phyloP scores from a whole-genome alignment of 2,113 vertebrate species.

The Plotosus lineatus region DNA sequence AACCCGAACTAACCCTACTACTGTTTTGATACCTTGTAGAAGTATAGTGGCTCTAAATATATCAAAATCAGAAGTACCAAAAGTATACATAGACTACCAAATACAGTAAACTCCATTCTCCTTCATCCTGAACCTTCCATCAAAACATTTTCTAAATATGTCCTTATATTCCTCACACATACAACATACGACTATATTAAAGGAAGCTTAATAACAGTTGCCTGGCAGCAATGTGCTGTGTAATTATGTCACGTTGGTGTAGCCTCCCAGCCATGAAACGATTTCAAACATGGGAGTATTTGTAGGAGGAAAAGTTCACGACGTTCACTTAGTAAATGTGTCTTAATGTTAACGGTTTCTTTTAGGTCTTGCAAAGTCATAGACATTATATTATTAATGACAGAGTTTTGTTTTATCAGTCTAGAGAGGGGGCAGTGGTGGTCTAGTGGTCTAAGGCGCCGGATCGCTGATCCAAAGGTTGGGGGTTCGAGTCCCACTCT shows the following conservation, averaged over 20 bases:
- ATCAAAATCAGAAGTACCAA: background rate
- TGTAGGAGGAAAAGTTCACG: conserved; percentile 23
- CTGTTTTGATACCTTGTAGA: background rate
- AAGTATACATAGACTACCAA: background rate
- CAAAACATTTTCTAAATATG: background rate
- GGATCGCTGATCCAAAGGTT: no score
- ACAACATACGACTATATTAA: background rate
- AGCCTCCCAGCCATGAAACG: background rate
- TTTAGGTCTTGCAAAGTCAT: background rate
- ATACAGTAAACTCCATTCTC: background rate
- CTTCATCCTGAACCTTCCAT: background rate
- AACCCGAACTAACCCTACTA: no score
- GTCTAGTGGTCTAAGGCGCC: no score
- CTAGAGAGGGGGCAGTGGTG: no score
- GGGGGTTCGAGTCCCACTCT: no score
- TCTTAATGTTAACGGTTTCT: background rate
- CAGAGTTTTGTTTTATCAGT: background rate
- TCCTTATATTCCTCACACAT: background rate
- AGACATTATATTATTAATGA: background rate
- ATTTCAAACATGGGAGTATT: conserved; percentile 3
- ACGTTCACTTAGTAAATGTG: conserved; percentile 1
- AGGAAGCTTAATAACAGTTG: background rate
- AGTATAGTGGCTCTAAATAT: background rate
- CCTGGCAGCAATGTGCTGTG: background rate
- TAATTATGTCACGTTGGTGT: background rate